Evolutionary conservation across 2,113 vertebrate genomes (phyloP).

Genomic region (Spea bombifrons): DNA sequence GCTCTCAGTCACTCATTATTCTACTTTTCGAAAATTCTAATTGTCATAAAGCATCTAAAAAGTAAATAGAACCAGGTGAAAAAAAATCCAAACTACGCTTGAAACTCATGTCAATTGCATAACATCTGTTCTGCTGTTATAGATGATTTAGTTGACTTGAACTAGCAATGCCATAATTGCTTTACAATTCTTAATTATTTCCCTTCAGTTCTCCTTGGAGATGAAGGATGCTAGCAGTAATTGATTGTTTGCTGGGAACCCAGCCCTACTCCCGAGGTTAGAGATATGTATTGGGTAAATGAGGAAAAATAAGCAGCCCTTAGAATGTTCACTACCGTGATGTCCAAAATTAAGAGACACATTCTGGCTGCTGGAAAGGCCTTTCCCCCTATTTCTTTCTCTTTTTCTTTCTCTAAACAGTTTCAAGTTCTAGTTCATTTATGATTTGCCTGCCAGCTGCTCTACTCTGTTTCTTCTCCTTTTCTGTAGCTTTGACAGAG

Average conservation of each 20-base stretch:
- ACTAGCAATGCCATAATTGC: too few species aligned
- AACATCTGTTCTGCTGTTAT: too few species aligned
- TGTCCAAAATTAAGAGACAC: conserved; percentile 58
- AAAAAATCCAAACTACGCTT: too few species aligned
- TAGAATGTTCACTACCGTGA: conserved; percentile 53
- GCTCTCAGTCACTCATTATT: too few species aligned
- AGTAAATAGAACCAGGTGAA: too few species aligned
- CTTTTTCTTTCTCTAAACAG: not conserved
- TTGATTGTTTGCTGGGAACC: not conserved
- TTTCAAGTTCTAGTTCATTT: not conserved
- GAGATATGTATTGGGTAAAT: conserved; percentile 1
- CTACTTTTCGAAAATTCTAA: too few species aligned
- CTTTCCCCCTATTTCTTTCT: conserved; percentile 55
- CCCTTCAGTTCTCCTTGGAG: too few species aligned
- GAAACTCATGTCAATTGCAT: too few species aligned
- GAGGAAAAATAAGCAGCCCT: conserved; percentile 50
- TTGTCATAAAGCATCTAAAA: too few species aligned
- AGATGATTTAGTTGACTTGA: too few species aligned
- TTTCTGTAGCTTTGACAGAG: too few species aligned
- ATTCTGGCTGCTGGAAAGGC: conserved; percentile 51
- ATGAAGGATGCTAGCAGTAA: not conserved
- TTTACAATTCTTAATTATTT: too few species aligned
- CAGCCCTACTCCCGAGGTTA: not conserved
- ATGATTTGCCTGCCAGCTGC: not conserved
- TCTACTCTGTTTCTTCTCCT: not conserved